Evolutionary conservation across 2,888 invertebrate genomes (phyloP), one percentile per base, ranked within the genome.

Genomic region (Zygothrica quintamaculata): DNA sequence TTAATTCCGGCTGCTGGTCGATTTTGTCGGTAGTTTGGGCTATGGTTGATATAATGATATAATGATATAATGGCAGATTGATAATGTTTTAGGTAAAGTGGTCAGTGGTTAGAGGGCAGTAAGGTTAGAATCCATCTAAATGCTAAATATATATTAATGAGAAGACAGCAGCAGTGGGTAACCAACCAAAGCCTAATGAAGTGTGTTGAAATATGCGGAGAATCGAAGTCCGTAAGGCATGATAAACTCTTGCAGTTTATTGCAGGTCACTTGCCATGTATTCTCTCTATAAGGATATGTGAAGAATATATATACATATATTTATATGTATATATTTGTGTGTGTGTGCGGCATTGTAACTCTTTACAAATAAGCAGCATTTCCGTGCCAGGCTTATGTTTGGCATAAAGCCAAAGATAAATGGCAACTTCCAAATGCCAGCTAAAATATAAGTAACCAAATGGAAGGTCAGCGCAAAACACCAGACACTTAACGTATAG

Each of bases 371-470:
- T 82, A 79, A 85, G 79, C 82, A 85, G 86, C 79, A 65, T 82
- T 85, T 78, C 64, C 68, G 64, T 77, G 74, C 72, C 74, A 72
- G 72, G 60, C 75, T 72, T 62, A 62, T 72, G 81, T 67, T 80
- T 81, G 81, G 81, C 81, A 79, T 84, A 80, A 80, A 80, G 81
- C 81, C 87, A 86, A 74, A 77, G 81, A 86, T 80, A 82, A 82
- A 82, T 84, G 81, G 75, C 68, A 56, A 86, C 72, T 86, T 67
- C 50, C 81, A 77, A 86, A 77, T 77, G 80, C 80, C 80, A 80
- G 71, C 75, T 70, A 51, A 76, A 73, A 77, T 61, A 67, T 57
- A 56, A 58, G 68, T 77, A 79, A 67, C 58, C 60, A 62, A 61
- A 58, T 62, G 74, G 65, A 84, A 77, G 78, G 78, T 84, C 78